Percentiles rank a stretch among this genome's conserved stretches.
Evolutionary conservation across 2,113 vertebrate genomes (phyloP).

Genomic region (Aleadryas rufinucha): DNA sequence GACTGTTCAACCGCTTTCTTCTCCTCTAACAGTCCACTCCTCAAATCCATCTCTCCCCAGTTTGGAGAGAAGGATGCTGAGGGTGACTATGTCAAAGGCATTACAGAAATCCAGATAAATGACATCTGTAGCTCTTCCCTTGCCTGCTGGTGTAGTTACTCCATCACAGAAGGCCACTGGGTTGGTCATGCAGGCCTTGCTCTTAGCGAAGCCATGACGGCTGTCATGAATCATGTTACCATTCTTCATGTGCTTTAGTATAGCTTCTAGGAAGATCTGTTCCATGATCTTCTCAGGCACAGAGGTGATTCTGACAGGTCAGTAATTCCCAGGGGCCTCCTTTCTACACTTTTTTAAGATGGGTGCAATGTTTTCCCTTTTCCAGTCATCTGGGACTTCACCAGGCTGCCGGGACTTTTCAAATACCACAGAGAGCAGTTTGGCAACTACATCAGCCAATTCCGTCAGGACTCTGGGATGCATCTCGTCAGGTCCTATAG

Average conservation of each 20-base stretch:
- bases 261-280: background rate
- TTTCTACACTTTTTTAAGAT: background rate
- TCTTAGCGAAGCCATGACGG: background rate
- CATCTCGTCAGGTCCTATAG: background rate
- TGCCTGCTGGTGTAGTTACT: background rate
- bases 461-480: background rate
- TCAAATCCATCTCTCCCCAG: background rate
- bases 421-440: background rate
- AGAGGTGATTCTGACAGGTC: background rate
- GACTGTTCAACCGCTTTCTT: background rate
- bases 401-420: background rate
- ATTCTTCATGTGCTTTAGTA: background rate
- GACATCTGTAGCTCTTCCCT: background rate
- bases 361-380: background rate
- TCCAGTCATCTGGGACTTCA: background rate
- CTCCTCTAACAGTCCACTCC: background rate
- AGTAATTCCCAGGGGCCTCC: background rate
- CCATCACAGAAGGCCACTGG: background rate
- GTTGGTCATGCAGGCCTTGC: background rate
- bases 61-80: background rate
- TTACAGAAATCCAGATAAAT: background rate
- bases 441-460: background rate
- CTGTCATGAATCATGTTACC: background rate
- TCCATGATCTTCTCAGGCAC: background rate
- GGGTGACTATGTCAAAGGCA: background rate